Evolutionary conservation across 2,113 vertebrate species (phyloP), one percentile per base, ranked within the genome.

Genomic region (Benitochromis conjunctus): DNA sequence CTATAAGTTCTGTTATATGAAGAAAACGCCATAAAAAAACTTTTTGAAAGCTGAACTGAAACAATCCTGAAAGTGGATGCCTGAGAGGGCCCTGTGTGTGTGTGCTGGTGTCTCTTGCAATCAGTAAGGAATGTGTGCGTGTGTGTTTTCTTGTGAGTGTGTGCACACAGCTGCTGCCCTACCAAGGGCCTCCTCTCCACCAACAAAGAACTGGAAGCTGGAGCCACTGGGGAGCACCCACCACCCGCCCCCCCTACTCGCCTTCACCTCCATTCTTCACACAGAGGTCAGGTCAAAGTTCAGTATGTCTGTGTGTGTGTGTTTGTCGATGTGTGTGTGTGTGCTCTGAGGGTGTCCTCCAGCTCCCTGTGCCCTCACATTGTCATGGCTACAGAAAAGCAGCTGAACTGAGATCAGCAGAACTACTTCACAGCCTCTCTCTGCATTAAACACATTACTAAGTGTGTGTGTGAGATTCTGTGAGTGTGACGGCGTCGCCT

Each of bases 151-250:
- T 46, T 66, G 76, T 69, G 74, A 34, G 85, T 83, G 54, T 85
- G 66, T 82, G 60, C 14, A 18, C 89, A 94, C 92, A 94, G 93
- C 94, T 95, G 94, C 92, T 88, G 90, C 92, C 85, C 80, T 54
- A 89, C 86, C 74, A 85, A 93, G 86, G 89, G 88, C 93, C 94
- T 94, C 92, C 74, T 81, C 82, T 92, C 77, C 56, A 87, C 90
- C 86, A 95, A 95, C 95, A 96, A 95, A 95, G 92, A 90, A 69
- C 88, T 91, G 91, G 94, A 92, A 85, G 92, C 90, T 88, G 60
- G 80, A 95, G 92, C 90, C 91, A 83, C 92, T 38, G 74, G 85
- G 86, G 85, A 86, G 41, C 77, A 79, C 55, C 80, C 38, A 74
- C 86, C 74, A 79, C 58, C 80, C 41, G 66, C 87, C 76, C 53